Evolutionary conservation across 2,113 vertebrate genomes (phyloP), one percentile per base, ranked within the genome.

Genomic region (Sorex fumeus): DNA sequence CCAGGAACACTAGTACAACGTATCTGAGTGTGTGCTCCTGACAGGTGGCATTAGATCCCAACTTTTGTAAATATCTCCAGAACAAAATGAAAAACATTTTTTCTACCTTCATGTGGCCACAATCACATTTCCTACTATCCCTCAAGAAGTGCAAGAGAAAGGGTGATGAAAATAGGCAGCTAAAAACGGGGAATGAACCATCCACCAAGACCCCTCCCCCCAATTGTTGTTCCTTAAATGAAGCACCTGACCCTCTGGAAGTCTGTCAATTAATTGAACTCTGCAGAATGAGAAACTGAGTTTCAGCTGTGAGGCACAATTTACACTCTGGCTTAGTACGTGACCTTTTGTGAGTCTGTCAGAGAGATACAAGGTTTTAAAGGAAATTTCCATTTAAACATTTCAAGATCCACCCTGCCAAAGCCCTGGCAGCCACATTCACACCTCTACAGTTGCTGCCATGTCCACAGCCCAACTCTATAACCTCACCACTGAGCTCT

Each of bases 21-120:
- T 28, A 18, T 79, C 62, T 75, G 72, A 70, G 30, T 11, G 5
- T 86, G 66, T 66, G 36, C 7, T 71, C 32, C 40, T 27, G 60
- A 67, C 2, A 83, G 13, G 11, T 15, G 2, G 23, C 8, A 27
- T 57, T 32, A 57, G 25, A 21, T 16, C 16, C 67, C 15, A 3
- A 12, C 6, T 64, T 84, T 78, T 69, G 12, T 6, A 87, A 91
- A 79, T 45, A 13, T 25, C 62, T 84, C 80, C 28, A 89, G 74
- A 93, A 43, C 3, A 69, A n/a, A 87, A 67, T 45, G 5, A 47
- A 72, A 90, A 8, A 80, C 25, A 34, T 21, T 40, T 67, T 27
- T 78, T 47, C 40, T 64, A 50, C 23, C 47, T 83, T 53, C 75
- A 11, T 43, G 43, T 6, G 25, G 34, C 30, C 60, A 45, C 7